Base-by-base conservation (phyloP, 2,113 vertebrate species). In the Pangasianodon hypophthalmus region DNA sequence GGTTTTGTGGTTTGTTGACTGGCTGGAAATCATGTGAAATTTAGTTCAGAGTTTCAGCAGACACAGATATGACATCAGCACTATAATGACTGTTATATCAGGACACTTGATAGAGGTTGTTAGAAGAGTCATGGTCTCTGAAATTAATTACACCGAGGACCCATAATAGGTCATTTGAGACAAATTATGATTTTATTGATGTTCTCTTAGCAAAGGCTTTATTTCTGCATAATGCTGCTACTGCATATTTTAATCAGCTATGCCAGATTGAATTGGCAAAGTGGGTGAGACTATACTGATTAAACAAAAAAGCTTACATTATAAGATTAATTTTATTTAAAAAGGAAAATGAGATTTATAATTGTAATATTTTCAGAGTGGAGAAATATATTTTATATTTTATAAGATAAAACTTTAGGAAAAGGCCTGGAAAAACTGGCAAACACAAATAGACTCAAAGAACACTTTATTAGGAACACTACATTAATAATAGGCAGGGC, bases 101-200 rank as follows among this genome's bases (percentile, higher is more conserved):
- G 3, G 75, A 92, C 88, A 91, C 92, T 90, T 93, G 89, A 92
- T 92, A 89, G 88, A 91, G 90, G 85, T 85, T 88, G 71, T 90
- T 80, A 91, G 91, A 89, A 91, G 83, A 91, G 86, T 88, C 84
- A 90, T 91, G 52, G 84, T 92, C 84, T 56, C 91, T 89, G 87
- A 91, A 88, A 86, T 87, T 91, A 91, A 92, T 93, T 91, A 84
- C 87, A 90, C 21, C 89, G 88, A 91, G 88, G 48, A 86, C 3
- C 21, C 88, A 86, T 73, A 83, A 91, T 89, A 93, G 91, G 91
- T 92, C 92, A 91, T 44, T 73, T 44, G 64, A 84, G 52, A 67
- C 75, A 88, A 77, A 88, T 67, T 87, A 88, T 88, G 60, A 88
- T 62, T 60, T 46, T 52, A 82, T 67, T 88, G 87, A 60, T 81